Evolutionary conservation across 2,113 vertebrate genomes (phyloP), one percentile per base, ranked within the genome.

Genomic region (Lepisosteus oculatus): DNA sequence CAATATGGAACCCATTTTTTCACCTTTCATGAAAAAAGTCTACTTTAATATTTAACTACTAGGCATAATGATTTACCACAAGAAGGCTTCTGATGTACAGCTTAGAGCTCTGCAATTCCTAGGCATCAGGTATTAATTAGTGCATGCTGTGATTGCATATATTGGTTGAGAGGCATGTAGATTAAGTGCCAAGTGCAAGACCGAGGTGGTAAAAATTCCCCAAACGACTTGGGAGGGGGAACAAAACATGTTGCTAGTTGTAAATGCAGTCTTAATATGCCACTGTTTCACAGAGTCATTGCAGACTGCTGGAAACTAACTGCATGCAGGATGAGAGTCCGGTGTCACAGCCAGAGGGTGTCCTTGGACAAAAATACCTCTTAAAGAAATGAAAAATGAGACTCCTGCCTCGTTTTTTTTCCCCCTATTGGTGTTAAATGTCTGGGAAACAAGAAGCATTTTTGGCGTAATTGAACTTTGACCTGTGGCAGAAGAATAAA

Each of bases 121-220:
- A 29, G 14, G 62, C 42, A 65, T 65, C 62, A 43, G 9, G 12
- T 63, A 43, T 43, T 65, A 43, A 41, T 62, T 15, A 14, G 62
- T 43, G 62, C 62, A 65, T 43, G 42, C 62, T 65, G 62, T 65
- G 14, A 65, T 65, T 43, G 29, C 29, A 65, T 65, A 13, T 3
- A 29, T 65, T 65, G 42, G 44, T 65, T 65, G 62, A 65, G 62
- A 65, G 43, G 62, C 62, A 42, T 65, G 62, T 13, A 43, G 62
- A 43, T 42, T 65, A 14, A 43, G 62, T 65, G 62, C 29, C 44
- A 65, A 43, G 44, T 65, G 44, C 62, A 65, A 65, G 41, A 65
- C 8, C 42, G 42, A 29, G 29, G 29, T 29, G 29, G 29, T 29
- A 29, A 29, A 29, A 29, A 29, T 29, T 29, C 29, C 29, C 29